Evolutionary conservation across 2,113 vertebrate species (phyloP).

Genomic region (Myrmecophaga tridactyla): DNA sequence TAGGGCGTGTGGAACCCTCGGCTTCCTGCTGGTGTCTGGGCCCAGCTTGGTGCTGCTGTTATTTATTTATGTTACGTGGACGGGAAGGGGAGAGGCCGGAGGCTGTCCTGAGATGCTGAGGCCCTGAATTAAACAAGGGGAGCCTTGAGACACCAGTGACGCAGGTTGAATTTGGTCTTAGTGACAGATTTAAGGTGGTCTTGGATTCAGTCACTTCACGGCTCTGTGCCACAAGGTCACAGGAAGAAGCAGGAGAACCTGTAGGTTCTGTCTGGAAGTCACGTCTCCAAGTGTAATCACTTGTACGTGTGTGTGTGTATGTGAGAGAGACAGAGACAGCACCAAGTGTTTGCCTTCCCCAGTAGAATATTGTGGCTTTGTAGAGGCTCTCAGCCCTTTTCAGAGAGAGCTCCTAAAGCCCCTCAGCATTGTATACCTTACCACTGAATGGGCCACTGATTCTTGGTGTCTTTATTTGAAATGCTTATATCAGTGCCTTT

Average conservation of each 20-base stretch:
- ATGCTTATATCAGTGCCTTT: background rate
- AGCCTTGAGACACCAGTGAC: accelerated
- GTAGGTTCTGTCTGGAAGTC: accelerated
- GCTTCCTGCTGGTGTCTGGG: background rate
- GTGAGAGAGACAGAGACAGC: background rate
- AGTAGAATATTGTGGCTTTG: background rate
- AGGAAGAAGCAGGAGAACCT: accelerated
- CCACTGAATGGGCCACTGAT: background rate
- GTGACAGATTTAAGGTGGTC: background rate
- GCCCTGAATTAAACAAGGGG: background rate
- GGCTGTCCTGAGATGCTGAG: background rate
- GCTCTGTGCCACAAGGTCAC: accelerated
- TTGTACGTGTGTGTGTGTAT: background rate
- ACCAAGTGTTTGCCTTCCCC: background rate
- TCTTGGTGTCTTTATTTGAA: background rate
- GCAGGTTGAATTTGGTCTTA: background rate
- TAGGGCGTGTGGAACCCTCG: background rate
- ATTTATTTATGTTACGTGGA: background rate
- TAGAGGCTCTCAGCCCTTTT: background rate
- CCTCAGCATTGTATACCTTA: background rate
- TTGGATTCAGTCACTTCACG: background rate
- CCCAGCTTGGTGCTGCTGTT: too few relatives aligned
- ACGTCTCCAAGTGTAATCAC: too few relatives aligned
- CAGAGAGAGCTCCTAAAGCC: background rate
- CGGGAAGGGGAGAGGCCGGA: background rate